phyloP scores from a whole-genome alignment of 2,888 invertebrate species.

The Stomorhina lunata region DNA sequence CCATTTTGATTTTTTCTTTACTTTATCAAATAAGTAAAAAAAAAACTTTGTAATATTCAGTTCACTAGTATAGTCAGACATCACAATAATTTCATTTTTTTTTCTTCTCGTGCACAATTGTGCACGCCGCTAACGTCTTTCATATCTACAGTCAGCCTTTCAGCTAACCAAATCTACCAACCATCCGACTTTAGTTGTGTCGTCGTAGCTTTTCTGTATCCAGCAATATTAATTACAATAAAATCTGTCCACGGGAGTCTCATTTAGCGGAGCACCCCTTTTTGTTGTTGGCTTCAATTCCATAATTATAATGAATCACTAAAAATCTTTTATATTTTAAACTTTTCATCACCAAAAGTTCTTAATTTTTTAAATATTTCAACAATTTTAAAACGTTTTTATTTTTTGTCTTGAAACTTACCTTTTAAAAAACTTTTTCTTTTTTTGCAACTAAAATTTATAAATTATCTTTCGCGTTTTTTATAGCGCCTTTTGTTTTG shows the following conservation, averaged over 20 bases:
- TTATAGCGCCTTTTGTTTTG: slow-evolving; percentile 1
- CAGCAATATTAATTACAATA: not conserved
- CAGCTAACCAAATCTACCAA: not conserved
- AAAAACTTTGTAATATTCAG: slow-evolving; percentile 49
- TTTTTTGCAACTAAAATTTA: slow-evolving; percentile 18
- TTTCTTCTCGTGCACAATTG: slow-evolving; percentile 9
- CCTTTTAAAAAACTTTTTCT: slow-evolving; percentile 36
- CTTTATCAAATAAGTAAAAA: slow-evolving; percentile 57
- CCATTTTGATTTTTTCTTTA: slow-evolving; percentile 68
- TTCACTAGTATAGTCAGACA: slow-evolving; percentile 31
- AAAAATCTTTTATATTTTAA: not conserved
- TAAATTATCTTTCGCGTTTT: slow-evolving; percentile 9
- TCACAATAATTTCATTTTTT: slow-evolving; percentile 1
- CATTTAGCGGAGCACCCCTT: slow-evolving; percentile 43
- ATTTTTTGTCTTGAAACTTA: slow-evolving; percentile 41
- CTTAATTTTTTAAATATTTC: not conserved
- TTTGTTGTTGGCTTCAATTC: not conserved
- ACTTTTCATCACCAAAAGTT: not conserved
- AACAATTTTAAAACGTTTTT: not conserved
- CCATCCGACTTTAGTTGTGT: not conserved
- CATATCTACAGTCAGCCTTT: not conserved
- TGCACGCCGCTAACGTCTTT: slow-evolving; percentile 28
- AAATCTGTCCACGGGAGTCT: slow-evolving; percentile 46
- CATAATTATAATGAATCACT: not conserved
- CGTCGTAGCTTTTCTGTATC: slow-evolving; percentile 54